A percentile compares a stretch with the other conserved stretches of the same genome.
These are phyloP conservation scores for Lamprologus lemairii DNA, from an alignment of 2,113 vertebrate species.

Conservation along the genomic window DNA sequence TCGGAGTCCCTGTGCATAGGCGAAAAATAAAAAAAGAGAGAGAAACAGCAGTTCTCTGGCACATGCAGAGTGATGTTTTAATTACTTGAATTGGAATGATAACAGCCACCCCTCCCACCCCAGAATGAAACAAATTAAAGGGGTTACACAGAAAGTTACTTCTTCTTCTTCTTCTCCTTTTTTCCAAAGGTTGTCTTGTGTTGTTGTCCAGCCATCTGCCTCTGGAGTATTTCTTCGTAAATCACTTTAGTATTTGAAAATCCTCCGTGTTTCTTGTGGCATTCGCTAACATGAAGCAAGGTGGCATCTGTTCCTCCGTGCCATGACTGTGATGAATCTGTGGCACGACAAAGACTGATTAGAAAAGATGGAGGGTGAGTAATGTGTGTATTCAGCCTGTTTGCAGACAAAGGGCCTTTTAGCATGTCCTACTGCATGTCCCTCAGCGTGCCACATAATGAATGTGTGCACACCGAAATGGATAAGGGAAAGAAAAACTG, in stretches of 20 bases:
- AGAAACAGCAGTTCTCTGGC: slow-evolving; percentile 68
- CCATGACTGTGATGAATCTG: slow-evolving; percentile 2
- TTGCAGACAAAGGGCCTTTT: slow-evolving; percentile 12
- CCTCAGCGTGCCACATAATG: neutral
- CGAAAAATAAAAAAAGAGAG: slow-evolving; percentile 10
- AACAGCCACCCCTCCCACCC: slow-evolving; percentile 43
- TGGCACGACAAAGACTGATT: neutral
- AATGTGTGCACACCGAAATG: slow-evolving; percentile 8
- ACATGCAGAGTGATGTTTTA: slow-evolving; percentile 71
- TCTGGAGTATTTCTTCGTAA: neutral
- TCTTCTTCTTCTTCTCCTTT: neutral
- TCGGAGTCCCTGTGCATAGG: slow-evolving; percentile 76
- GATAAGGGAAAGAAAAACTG: neutral
- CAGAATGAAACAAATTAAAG: slow-evolving; percentile 61
- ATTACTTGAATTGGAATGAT: slow-evolving; percentile 71
- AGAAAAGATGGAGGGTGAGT: slow-evolving; percentile 5
- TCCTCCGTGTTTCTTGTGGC: neutral
- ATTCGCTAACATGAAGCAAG: slow-evolving; percentile 7
- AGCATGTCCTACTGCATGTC: slow-evolving; percentile 17
- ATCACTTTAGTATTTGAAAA: slow-evolving; percentile 1
- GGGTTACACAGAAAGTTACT: slow-evolving; percentile 40
- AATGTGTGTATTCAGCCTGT: slow-evolving; percentile 17
- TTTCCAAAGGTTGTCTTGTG: neutral
- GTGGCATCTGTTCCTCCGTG: neutral
- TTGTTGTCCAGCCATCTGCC: slow-evolving; percentile 13